A percentile compares a stretch with the other conserved stretches of the same genome.
Evolutionary conservation across 2,113 vertebrate genomes (phyloP).

Genomic region (Misgurnus anguillicaudatus): DNA sequence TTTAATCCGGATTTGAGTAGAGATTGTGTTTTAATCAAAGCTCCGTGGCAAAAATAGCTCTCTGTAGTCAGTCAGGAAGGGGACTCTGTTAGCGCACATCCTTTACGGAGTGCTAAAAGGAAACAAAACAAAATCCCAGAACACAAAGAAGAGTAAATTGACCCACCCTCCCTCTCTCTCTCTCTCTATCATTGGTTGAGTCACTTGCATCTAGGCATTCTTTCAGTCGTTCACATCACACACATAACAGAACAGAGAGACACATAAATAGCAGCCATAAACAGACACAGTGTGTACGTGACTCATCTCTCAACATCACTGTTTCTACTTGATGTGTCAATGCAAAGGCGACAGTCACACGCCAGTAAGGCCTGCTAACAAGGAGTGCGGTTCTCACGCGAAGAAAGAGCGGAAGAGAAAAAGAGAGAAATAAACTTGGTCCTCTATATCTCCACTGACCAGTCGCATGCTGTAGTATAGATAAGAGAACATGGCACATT

Average conservation of each 20-base stretch:
- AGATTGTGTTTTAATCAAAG: constrained; percentile 66
- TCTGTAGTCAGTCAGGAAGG: constrained; percentile 65
- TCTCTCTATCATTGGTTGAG: neutral
- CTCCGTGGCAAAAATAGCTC: constrained; percentile 65
- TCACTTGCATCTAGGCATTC: neutral
- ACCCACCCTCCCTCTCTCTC: constrained; percentile 26
- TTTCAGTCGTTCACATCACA: neutral
- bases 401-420: neutral
- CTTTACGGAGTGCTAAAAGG: constrained; percentile 62
- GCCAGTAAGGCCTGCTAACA: constrained; percentile 41
- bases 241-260: constrained; percentile 12
- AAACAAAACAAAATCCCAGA: constrained; percentile 66
- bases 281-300: constrained; percentile 67
- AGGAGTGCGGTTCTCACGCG: constrained; percentile 1
- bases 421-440: neutral
- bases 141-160: constrained; percentile 63
- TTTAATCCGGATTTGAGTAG: constrained; percentile 22
- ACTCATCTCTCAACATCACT: constrained; percentile 57
- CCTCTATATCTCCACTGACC: neutral
- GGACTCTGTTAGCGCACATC: constrained; percentile 66
- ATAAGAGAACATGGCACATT: constrained; percentile 14
- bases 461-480: neutral
- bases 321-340: constrained; percentile 19
- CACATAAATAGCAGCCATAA: constrained; percentile 19
- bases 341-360: neutral